Evolutionary conservation across 2,888 invertebrate genomes (phyloP).

Genomic region (Limnephilus lunatus): DNA sequence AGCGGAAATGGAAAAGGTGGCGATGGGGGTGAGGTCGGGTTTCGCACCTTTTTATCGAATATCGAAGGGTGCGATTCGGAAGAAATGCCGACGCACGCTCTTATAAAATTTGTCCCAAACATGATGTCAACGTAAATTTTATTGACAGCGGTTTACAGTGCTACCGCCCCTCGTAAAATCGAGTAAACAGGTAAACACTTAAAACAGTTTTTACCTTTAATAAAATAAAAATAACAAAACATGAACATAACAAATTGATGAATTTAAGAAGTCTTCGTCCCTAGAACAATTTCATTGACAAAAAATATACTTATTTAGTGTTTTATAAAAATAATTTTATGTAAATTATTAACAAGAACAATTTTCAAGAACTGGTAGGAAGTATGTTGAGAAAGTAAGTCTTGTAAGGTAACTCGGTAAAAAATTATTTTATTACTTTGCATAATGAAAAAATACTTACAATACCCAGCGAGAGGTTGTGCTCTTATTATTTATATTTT

Average conservation of each 20-base stretch:
- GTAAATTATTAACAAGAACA: neutral
- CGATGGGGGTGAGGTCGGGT: conserved; percentile 28
- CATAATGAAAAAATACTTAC: no score
- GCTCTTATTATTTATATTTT: no score
- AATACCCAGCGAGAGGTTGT: no score
- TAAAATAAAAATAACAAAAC: neutral
- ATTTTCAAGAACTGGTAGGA: no score
- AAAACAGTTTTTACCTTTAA: neutral
- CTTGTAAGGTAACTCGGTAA: no score
- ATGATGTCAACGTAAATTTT: conserved; percentile 2
- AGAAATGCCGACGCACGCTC: conserved; percentile 23
- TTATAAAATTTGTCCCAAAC: neutral
- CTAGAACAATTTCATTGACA: neutral
- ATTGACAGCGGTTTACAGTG: neutral
- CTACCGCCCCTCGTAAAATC: neutral
- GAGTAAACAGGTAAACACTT: neutral
- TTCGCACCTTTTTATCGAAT: conserved; percentile 28
- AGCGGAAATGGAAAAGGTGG: conserved; percentile 65
- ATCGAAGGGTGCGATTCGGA: conserved; percentile 33
- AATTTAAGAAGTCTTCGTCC: neutral
- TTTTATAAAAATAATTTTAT: neutral
- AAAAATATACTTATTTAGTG: neutral
- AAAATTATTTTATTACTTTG: no score
- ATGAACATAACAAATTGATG: neutral
- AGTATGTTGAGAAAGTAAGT: no score